Conservation (phyloP, 2,888 invertebrate species). For the Synanthedon formicaeformis region DNA sequence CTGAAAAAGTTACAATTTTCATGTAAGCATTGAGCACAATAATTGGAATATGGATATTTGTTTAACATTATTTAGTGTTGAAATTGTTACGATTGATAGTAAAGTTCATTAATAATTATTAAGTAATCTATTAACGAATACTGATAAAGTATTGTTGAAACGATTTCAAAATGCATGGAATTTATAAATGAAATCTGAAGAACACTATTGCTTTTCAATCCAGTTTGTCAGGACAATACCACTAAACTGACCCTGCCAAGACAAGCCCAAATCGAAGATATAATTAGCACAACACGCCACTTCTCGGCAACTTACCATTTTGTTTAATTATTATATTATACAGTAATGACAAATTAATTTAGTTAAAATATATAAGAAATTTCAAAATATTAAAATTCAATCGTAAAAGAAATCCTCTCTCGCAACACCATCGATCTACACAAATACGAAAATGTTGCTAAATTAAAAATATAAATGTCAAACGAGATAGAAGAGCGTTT, state of each 20-base stretch:
- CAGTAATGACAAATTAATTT: constrained; percentile 2
- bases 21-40: too few species aligned
- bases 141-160: too few species aligned
- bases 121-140: too few species aligned
- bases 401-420: constrained; percentile 7
- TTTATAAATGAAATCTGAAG: neutral
- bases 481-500: neutral
- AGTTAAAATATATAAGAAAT: neutral
- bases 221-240: neutral
- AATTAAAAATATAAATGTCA: neutral
- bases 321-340: constrained; percentile 7
- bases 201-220: neutral
- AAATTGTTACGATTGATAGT: too few species aligned
- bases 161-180: neutral
- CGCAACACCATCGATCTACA: constrained; percentile 10
- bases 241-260: neutral
- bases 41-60: too few species aligned
- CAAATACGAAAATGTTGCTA: constrained; percentile 8
- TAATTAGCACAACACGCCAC: constrained; percentile 7
- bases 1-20: constrained; percentile 65
- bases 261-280: constrained; percentile 3
- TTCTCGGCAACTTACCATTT: constrained; percentile 20
- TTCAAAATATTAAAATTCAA: constrained; percentile 5
- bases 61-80: neutral
- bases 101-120: too few species aligned